Evolutionary conservation across 2,113 vertebrate genomes (phyloP), one percentile per base, ranked within the genome.

Genomic region (Lophochroa leadbeateri): DNA sequence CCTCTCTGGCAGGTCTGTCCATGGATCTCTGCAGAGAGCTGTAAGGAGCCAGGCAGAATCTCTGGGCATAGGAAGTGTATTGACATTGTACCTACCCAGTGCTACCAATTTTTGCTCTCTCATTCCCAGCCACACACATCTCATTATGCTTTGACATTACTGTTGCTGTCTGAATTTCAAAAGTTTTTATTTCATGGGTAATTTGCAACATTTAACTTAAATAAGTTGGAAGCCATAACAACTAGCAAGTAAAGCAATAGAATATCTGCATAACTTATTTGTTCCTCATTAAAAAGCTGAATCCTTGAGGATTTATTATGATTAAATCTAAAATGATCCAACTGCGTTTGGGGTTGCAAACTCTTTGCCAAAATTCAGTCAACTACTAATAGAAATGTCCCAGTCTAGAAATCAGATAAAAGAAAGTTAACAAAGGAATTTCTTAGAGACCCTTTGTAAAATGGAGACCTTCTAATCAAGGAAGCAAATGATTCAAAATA

Each of bases 131-230:
- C 55, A 50, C 28, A 41, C 31, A 52, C 37, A 65, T 12, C 46
- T 83, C 58, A 31, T 57, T 90, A n/a, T 86, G 20, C 35, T 77
- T 84, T 97, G 61, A 77, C 57, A 64, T 90, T 94, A 86, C 76
- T 95, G 52, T 61, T 91, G 72, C 50, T 94, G 84, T 85, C n/a
- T 52, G 90, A 82, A 96, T 93, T 96, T 95, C 52, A 81, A 49
- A 94, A 93, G 64, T 47, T 90, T 95, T 97, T 63, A 86, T 89
- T 97, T 95, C 64, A 60, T 75, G 28, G 60, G 49, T 37, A 94
- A 94, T 96, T 94, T 94, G 39, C 15, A 79, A 86, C 55, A 94
- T 90, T 95, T 97, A 96, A 94, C 52, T 96, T 96, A 72, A 95
- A 55, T 55, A 91, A 93, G 57, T 93, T 74, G 50, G 57, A 86